phyloP scores from a whole-genome alignment of 2,113 vertebrate genomes.

The Choloepus hoffmanni region DNA sequence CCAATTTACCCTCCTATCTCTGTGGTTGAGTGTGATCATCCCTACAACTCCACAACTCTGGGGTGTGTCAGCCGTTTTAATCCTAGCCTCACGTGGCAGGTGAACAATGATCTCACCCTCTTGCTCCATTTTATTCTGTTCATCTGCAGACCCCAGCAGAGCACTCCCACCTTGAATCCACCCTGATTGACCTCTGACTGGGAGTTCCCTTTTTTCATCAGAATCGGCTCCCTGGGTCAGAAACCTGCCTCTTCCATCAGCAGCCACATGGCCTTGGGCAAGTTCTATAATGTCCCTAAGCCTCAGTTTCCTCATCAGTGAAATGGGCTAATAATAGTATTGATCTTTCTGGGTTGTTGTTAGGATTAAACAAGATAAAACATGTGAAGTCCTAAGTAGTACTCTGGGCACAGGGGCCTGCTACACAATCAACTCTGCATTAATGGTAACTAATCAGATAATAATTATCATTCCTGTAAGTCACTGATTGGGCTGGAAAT shows the following conservation, averaged over 20 bases:
- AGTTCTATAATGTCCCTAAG: neutral
- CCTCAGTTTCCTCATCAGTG: neutral
- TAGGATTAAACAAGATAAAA: neutral
- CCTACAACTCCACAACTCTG: neutral
- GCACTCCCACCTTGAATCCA: neutral
- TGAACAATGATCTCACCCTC: neutral
- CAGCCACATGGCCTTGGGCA: neutral
- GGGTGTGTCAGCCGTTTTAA: neutral
- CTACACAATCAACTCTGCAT: neutral
- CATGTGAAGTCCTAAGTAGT: neutral
- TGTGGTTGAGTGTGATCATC: neutral
- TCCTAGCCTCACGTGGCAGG: neutral
- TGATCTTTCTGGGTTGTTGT: neutral
- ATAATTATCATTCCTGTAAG: neutral
- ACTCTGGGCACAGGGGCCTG: neutral
- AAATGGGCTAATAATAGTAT: neutral
- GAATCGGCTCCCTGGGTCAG: neutral
- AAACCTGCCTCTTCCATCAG: neutral
- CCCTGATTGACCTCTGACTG: neutral
- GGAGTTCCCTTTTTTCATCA: neutral
- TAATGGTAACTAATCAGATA: neutral
- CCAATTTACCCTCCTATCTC: neutral
- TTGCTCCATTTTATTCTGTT: neutral
- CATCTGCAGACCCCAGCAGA: neutral
- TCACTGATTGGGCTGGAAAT: neutral